These are phyloP conservation scores for Columba guinea DNA, from an alignment of 2,797 vertebrate genomes.

Conservation along the genomic window DNA sequence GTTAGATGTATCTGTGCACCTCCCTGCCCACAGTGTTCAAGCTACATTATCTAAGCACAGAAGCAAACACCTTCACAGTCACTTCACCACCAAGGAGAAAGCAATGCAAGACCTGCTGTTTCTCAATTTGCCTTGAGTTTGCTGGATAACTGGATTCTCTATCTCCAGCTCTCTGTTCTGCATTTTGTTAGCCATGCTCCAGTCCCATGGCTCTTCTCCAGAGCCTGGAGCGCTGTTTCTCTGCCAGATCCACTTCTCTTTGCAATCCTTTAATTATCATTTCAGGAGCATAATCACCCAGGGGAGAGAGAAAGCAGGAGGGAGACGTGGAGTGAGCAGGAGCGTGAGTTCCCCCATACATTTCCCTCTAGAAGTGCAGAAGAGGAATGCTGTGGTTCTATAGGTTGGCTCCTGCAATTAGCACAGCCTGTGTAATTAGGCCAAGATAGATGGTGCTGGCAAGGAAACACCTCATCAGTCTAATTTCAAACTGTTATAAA, in stretches of 20 bases:
- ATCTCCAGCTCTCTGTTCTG: not conserved
- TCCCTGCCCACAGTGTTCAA: not conserved
- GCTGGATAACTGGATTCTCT: not conserved
- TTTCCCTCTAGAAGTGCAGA: not conserved
- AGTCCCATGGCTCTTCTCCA: not conserved
- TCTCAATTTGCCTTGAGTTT: not conserved
- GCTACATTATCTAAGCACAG: not conserved
- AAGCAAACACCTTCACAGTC: not conserved
- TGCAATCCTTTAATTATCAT: not conserved
- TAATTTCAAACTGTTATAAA: conserved; percentile 53
- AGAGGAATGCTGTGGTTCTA: conserved; percentile 5
- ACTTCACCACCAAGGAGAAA: not conserved
- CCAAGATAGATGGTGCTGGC: conserved; percentile 13
- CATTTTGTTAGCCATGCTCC: not conserved
- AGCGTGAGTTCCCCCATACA: not conserved
- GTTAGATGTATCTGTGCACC: not conserved
- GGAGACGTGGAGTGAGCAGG: not conserved
- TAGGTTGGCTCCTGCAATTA: conserved; percentile 19
- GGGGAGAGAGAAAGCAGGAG: not conserved
- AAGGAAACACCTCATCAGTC: conserved; percentile 16
- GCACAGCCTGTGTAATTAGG: conserved; percentile 21
- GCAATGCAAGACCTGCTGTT: not conserved
- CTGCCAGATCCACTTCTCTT: not conserved
- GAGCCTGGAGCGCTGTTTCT: not conserved
- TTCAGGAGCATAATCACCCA: not conserved